Percentiles rank a stretch among this genome's conserved stretches.
phyloP scores from a whole-genome alignment of 2,113 vertebrate species.

The Loxodonta africana region DNA sequence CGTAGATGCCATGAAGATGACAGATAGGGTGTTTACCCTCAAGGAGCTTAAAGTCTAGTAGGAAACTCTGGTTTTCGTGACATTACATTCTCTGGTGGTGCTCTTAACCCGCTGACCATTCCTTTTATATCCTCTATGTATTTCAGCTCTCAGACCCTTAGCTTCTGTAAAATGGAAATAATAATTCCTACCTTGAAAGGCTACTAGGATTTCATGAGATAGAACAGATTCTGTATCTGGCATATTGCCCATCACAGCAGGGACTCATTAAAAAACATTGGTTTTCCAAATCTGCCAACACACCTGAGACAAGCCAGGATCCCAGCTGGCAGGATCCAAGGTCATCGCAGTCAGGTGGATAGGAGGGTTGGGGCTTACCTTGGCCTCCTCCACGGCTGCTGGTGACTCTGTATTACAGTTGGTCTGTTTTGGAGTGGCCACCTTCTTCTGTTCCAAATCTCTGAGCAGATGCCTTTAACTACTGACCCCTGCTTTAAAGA shows the following conservation, averaged over 20 bases:
- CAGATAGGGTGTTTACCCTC: not conserved
- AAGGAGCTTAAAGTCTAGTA: too few relatives aligned
- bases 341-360: not conserved
- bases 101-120: not conserved
- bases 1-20: not conserved
- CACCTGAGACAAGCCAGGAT: not conserved
- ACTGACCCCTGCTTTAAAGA: conserved; percentile 68
- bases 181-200: not conserved
- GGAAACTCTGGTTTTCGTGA: not conserved
- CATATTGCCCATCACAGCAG: not conserved
- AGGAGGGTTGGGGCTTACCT: conserved; percentile 65
- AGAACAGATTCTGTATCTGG: not conserved
- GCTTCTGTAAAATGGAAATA: not conserved
- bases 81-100: not conserved
- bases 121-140: too few relatives aligned
- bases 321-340: not conserved
- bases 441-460: conserved; percentile 66
- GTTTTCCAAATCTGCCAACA: conserved; percentile 47
- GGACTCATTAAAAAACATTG: conserved; percentile 49
- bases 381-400: conserved; percentile 58
- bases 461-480: conserved; percentile 52
- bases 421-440: conserved; percentile 51
- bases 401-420: conserved; percentile 36
- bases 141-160: not conserved
- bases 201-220: not conserved